Base-by-base conservation (phyloP, 2,797 vertebrate species). In the Gorsachius magnificus region DNA sequence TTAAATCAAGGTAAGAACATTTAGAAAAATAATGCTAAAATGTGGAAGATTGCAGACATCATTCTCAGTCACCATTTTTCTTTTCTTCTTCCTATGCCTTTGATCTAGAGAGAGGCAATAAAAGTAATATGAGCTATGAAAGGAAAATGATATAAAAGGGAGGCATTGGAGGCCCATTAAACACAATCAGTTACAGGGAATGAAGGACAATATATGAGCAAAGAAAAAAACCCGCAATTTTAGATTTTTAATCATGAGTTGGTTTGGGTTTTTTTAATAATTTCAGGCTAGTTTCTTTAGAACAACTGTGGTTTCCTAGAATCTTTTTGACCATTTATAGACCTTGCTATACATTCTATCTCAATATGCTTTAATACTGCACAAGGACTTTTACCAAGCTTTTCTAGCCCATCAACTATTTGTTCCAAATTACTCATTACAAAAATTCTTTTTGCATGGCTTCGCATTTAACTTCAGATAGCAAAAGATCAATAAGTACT, bases 11-110 rank as follows among this genome's bases (percentile, higher is more conserved):
- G 83, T 78, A 93, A 83, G 66, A 94, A 86, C 78, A 83, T 66
- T 78, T 72, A 71, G 46, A 83, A 95, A 86, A 95, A 90, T 83
- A 90, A 90, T 85, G 75, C 11, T 75, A 79, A 91, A 91, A 75
- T 29, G 9, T 78, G 41, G 79, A 86, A 96, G 76, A 93, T 17
- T 75, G 65, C 61, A 92, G 84, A 74, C 89, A 94, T 76, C 75
- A 64, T 60, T 89, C 78, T 83, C 50, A 48, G 85, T 65, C 74
- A 79, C 45, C 16, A 43, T 85, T 91, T 83, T 84, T 80, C 81
- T 90, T 95, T 83, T 68, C 50, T 90, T 91, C 72, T 89, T 70
- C 63, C 16, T 45, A 51, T 76, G 63, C 22, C 83, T 96, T 96
- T 94, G 93, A 84, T 95, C 74, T 82, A 58, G 36, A 82, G 29